phyloP scores from a whole-genome alignment of 2,113 vertebrate genomes.

The Pteropus alecto region DNA sequence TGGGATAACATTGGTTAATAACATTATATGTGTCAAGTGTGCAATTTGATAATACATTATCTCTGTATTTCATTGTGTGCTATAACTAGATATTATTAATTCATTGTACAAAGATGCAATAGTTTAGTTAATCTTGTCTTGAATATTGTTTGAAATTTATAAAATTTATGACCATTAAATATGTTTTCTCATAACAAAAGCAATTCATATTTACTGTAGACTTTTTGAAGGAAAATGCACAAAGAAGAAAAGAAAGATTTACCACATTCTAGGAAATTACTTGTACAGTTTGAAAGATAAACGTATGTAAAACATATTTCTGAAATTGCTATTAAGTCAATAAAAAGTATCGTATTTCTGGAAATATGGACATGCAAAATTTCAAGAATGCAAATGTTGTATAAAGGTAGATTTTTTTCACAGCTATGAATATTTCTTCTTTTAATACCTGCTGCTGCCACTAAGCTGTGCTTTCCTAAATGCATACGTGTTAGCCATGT shows the following conservation, averaged over 20 bases:
- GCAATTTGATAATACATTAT: too few relatives aligned
- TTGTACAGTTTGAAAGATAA: constrained; percentile 16
- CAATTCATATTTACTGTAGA: background rate
- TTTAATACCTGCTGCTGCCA: background rate
- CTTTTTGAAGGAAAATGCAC: background rate
- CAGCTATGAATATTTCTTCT: background rate
- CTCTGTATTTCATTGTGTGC: too few relatives aligned
- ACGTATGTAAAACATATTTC: background rate
- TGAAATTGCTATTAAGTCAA: constrained; percentile 4
- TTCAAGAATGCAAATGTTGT: background rate
- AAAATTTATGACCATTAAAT: constrained; percentile 13
- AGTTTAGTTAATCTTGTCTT: background rate
- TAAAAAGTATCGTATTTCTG: background rate
- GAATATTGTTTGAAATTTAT: background rate
- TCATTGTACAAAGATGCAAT: background rate
- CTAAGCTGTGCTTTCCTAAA: constrained; percentile 35
- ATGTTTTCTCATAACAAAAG: constrained; percentile 1
- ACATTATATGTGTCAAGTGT: too few relatives aligned
- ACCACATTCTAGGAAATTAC: background rate
- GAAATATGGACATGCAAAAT: background rate
- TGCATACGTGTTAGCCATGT: background rate
- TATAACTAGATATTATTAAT: background rate
- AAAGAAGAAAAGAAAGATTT: background rate
- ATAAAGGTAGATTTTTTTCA: constrained; percentile 10
- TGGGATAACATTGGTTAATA: too few relatives aligned